Percentiles rank a stretch among this genome's conserved stretches.
Evolutionary conservation across 2,113 vertebrate genomes (phyloP).

Genomic region (Acrocephalus kingi): DNA sequence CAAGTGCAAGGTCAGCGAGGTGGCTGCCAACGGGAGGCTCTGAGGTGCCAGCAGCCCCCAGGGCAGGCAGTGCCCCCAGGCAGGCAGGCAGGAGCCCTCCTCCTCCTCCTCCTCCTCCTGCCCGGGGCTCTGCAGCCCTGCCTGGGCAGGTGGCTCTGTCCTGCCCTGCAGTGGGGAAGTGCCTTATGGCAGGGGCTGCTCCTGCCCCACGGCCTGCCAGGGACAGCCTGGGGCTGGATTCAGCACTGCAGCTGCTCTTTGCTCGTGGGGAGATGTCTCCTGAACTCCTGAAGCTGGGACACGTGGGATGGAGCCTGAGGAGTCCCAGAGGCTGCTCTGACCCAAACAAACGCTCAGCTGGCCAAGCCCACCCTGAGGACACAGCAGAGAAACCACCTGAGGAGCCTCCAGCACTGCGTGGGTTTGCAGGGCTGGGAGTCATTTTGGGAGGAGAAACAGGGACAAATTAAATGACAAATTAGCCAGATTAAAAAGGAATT

Average conservation of each 20-base stretch:
- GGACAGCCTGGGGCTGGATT: background rate
- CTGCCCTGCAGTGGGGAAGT: background rate
- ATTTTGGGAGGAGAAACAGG: background rate
- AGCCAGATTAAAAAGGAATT: background rate
- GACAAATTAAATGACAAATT: background rate
- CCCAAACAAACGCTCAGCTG: background rate
- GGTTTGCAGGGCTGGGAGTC: background rate
- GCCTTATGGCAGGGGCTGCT: background rate
- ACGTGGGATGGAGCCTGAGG: background rate
- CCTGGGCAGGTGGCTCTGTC: background rate
- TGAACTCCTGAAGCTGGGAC: background rate
- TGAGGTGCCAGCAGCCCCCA: conserved; percentile 5
- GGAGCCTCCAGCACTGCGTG: background rate
- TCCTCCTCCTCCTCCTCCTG: no score
- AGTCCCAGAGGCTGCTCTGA: background rate
- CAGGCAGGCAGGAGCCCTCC: background rate
- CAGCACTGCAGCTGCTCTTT: background rate
- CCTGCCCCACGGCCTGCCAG: background rate
- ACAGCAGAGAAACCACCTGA: background rate
- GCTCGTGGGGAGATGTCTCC: background rate
- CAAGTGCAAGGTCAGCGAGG: background rate
- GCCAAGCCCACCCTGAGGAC: background rate
- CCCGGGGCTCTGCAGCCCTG: background rate
- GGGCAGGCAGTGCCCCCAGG: background rate
- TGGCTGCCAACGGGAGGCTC: conserved; percentile 30